Base-by-base conservation (phyloP, 2,113 vertebrate genomes). In the Vireo altiloquus region DNA sequence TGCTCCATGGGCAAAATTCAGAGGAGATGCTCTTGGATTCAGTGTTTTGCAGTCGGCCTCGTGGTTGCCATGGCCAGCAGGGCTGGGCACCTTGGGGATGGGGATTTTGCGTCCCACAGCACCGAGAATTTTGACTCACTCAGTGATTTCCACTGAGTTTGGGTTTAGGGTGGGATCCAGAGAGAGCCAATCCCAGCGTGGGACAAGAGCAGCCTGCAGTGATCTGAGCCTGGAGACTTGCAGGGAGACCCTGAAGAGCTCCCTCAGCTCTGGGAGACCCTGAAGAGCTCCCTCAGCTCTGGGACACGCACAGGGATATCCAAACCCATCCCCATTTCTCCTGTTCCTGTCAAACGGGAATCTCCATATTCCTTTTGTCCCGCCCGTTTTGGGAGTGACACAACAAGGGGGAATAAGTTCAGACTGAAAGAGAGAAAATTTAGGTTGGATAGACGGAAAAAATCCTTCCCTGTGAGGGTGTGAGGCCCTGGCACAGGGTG, bases 11-110 rank as follows among this genome's bases (percentile, higher is more conserved):
- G 42, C 82, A 74, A 87, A 93, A 79, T 30, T n/a, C 75, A 27
- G 80, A 85, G 57, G 47, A 66, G 61, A 13, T 81, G 52, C 66
- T 81, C 75, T 86, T 52, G 94, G 90, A 66, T 72, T 63, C 77
- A 9, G 21, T 1, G 4, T 11, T 47, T 74, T 95, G 71, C 87
- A 86, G 79, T 42, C 74, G 78, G 94, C 52, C 86, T 71, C 52
- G 40, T 61, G 78, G 96, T 83, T 96, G 95, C 94, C 82, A 53
- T 12, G 92, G 90, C 85, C 96, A 94, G 91, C 89, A 3, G 13
- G 13, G 49, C 40, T 68, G 89, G 88, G 59, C 39, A 7, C 70
- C 9, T 0, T 5, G 54, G 54, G 70, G 40, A 61, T 1, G 0
- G 40, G 14, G 21, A 35, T 25, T 90, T 69, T 20, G 56, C 35